phyloP scores from a whole-genome alignment of 2,888 invertebrate genomes.

The Hyposoter dolosus region DNA sequence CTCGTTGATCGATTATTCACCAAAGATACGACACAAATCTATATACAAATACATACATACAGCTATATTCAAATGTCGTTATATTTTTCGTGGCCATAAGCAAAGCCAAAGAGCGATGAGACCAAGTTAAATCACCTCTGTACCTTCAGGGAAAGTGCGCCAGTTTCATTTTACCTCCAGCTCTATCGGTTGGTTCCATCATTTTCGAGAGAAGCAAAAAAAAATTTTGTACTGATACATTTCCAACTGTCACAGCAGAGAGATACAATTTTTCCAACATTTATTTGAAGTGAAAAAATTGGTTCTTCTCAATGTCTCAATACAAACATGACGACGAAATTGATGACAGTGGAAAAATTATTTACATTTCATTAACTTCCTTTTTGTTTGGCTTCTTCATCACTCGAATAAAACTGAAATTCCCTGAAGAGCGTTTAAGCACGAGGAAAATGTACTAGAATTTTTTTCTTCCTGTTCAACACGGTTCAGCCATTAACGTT shows the following conservation, averaged over 20 bases:
- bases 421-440: slow-evolving; percentile 1
- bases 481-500: slow-evolving; percentile 5
- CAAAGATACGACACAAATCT: not conserved
- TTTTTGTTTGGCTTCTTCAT: not conserved
- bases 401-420: not conserved
- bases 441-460: slow-evolving; percentile 22
- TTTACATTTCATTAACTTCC: not conserved
- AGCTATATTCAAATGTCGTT: not conserved
- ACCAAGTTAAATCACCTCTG: slow-evolving; percentile 24
- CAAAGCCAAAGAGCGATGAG: slow-evolving; percentile 28
- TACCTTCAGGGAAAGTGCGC: not conserved
- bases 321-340: not conserved
- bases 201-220: not conserved
- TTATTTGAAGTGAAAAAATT: not conserved
- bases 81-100: slow-evolving; percentile 33
- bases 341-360: not conserved
- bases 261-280: not conserved
- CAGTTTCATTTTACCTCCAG: not conserved
- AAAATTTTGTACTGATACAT: not conserved
- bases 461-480: slow-evolving; percentile 1
- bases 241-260: not conserved
- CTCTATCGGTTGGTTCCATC: slow-evolving; percentile 14
- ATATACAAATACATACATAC: slow-evolving; percentile 1
- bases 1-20: slow-evolving; percentile 59
- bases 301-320: not conserved